phyloP scores from a whole-genome alignment of 2,888 invertebrate genomes.

The Vesta saturnalis region DNA sequence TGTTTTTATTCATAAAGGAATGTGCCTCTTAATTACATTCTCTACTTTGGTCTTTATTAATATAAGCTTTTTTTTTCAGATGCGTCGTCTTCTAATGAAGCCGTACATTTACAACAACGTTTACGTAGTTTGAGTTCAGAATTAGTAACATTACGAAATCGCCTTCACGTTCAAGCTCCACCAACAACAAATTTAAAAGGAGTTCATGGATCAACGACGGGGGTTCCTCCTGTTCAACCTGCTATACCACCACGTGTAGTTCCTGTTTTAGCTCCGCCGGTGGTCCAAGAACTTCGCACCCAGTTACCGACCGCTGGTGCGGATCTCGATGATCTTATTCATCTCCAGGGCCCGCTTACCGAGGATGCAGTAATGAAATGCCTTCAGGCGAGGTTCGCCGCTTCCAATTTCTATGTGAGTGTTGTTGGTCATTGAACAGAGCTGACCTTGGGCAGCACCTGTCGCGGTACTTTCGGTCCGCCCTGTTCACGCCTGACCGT shows the following conservation, averaged over 20 bases:
- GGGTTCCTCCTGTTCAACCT: conserved; percentile 57
- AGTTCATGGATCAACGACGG: conserved; percentile 52
- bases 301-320: conserved; percentile 50
- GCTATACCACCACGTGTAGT: conserved; percentile 57
- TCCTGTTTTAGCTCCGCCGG: conserved; percentile 44
- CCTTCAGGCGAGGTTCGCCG: conserved; percentile 88
- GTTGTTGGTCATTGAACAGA: conserved; percentile 51
- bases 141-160: conserved; percentile 89
- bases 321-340: conserved; percentile 89
- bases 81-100: conserved; percentile 94
- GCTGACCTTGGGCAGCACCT: conserved; percentile 53
- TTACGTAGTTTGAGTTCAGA: conserved; percentile 91
- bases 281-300: conserved; percentile 42
- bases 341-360: conserved; percentile 90
- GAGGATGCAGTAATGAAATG: conserved; percentile 94
- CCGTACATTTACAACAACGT: conserved; percentile 91
- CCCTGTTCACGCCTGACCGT: conserved; percentile 53
- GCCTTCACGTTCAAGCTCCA: conserved; percentile 80
- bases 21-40: neutral
- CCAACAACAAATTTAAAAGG: conserved; percentile 62
- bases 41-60: neutral
- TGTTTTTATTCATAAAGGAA: neutral
- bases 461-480: conserved; percentile 48
- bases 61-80: conserved; percentile 67
- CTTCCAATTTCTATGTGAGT: conserved; percentile 89